Conservation (phyloP, 2,888 invertebrate genomes). For the Eupelmus urozonus region DNA sequence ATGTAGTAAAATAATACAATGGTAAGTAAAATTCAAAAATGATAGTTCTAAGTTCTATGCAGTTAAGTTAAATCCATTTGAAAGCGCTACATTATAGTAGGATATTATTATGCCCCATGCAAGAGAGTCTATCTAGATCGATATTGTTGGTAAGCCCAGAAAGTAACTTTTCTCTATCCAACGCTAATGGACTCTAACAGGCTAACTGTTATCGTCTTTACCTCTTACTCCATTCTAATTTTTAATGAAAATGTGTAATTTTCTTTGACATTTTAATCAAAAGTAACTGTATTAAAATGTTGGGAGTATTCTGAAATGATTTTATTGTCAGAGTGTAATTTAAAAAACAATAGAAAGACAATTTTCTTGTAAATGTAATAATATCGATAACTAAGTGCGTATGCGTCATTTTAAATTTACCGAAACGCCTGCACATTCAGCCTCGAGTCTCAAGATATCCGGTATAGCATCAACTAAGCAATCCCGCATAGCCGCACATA, state of each 20-base stretch:
- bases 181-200: background rate
- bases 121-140: background rate
- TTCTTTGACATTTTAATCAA: background rate
- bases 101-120: background rate
- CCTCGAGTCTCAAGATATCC: background rate
- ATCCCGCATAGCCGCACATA: background rate
- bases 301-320: too few relatives aligned
- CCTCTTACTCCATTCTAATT: background rate
- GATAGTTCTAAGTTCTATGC: too few relatives aligned
- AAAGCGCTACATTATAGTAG: background rate
- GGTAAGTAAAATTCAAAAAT: too few relatives aligned
- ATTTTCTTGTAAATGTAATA: background rate
- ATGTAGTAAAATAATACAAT: too few relatives aligned
- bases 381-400: background rate
- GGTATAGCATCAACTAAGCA: too few relatives aligned
- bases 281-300: background rate
- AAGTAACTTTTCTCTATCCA: constrained; percentile 9
- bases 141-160: constrained; percentile 1
- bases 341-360: background rate
- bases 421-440: background rate
- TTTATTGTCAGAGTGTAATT: background rate
- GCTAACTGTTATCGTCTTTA: background rate
- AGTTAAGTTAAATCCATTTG: background rate
- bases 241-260: background rate
- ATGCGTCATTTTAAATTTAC: too few relatives aligned